phyloP scores from a whole-genome alignment of 2,888 invertebrate species.

The Orthosia cruda region DNA sequence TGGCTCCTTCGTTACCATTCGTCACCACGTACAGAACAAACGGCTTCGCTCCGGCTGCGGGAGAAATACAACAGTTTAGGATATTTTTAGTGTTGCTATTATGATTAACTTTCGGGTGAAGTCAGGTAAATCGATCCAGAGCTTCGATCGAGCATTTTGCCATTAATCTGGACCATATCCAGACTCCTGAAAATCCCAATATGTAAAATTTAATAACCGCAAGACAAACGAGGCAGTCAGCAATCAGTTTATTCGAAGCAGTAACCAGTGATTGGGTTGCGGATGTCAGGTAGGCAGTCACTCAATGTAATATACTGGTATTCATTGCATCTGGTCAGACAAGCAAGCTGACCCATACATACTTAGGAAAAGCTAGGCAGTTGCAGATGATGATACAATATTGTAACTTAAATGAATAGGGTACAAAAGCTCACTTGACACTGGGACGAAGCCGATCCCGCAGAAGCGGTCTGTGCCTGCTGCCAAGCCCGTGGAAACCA shows the following conservation, averaged over 20 bases:
- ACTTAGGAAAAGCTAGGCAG: not conserved
- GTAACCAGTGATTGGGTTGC: not conserved
- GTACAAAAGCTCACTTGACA: constrained; percentile 90
- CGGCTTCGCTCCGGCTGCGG: constrained; percentile 93
- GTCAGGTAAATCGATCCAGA: not conserved
- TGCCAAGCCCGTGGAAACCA: constrained; percentile 83
- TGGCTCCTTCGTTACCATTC: constrained; percentile 91
- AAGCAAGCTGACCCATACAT: no score
- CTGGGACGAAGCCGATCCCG: constrained; percentile 93
- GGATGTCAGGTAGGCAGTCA: not conserved
- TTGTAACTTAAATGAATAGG: not conserved
- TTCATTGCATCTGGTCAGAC: not conserved
- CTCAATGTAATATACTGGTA: not conserved
- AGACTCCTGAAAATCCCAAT: no score
- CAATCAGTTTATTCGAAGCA: no score
- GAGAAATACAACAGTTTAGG: not conserved
- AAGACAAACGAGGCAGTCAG: no score
- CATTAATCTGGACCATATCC: no score
- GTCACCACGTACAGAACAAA: constrained; percentile 95
- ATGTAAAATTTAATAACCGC: no score
- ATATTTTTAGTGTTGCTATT: no score
- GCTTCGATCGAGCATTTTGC: no score
- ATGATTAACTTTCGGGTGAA: not conserved
- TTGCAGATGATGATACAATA: not conserved
- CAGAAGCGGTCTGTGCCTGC: constrained; percentile 94